Base-by-base conservation (phyloP, 2,113 vertebrate species). In the Acanthochromis polyacanthus region DNA sequence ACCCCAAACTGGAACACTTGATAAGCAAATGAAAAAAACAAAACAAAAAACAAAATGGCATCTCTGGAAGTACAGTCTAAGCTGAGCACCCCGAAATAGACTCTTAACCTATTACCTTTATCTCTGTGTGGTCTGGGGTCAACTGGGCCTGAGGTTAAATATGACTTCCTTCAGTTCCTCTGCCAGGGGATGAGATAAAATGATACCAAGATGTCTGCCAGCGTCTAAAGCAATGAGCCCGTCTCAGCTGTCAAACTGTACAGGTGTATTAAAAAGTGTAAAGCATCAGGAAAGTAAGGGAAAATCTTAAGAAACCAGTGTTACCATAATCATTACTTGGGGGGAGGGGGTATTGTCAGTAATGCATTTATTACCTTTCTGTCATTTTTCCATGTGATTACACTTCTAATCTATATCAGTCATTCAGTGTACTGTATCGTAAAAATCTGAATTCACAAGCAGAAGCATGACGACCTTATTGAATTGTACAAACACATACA, bases 1-100 rank as follows among this genome's bases (percentile, higher is more conserved):
- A 99, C 74, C 96, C 97, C 12, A 97, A 92, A 88, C 95, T 99
- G 81, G 96, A 99, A 48, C 79, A 77, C 15, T 70, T 98, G 63
- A 75, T 98, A 63, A 94, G 88, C 32, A 96, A 96, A 46, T 97
- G 89, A 95, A 73, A 64, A 20, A 22, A 19, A 10, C 22, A 58
- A 64, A 51, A 55, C 8, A 73, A 64, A 20, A 22, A 19, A 10
- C 22, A 58, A 64, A 51, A 55, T 10, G 17, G n/a, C 48, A 58
- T 5, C 57, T 11, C 20, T n/a, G 17, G 14, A 19, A 77, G 55
- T 22, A 58, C 0, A 1, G 17, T 57, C 19, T 48, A 15, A 48
- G 28, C 20, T 56, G 51, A 38, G 62, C 4, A 70, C 58, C 61
- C 19, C 1, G 1, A 73, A 78, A 43, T 20, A 23, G 48, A 1